Base-by-base conservation (phyloP, 2,797 vertebrate species). In the Coracias cyanogaster region DNA sequence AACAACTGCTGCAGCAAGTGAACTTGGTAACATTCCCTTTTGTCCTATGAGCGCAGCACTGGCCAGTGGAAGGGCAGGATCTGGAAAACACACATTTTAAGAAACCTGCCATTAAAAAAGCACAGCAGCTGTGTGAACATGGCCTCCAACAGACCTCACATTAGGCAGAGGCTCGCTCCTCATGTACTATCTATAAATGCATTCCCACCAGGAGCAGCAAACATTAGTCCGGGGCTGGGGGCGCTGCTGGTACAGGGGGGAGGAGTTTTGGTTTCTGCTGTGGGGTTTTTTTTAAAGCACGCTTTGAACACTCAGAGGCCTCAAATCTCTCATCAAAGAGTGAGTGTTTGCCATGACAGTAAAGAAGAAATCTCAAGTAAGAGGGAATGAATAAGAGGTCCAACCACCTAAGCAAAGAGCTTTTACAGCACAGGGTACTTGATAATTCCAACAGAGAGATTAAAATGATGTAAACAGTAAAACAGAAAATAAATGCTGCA, bases 151-250 rank as follows among this genome's bases (percentile, higher is more conserved):
- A 85, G 43, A 76, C 71, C 49, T 70, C 78, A 48, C 86, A n/a
- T 12, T 43, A 82, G 92, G 57, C 46, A 82, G 60, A 95, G 94
- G 49, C 77, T 93, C 21, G 15, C 33, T 96, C 45, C 26, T 89
- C 57, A 51, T 3, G 29, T 28, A 70, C 35, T 19, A 48, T 10
- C 52, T 45, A 29, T 0, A 74, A 86, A 48, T 3, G 14, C 45
- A 60, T 37, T 73, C 71, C 49, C 51, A 67, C 3, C 45, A 76
- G 71, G 25, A 83, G 69, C 52, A 91, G 51, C 79, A 91, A 71
- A 48, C 26, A 41, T 18, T 6, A 52, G 79, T 43, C 14, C 48
- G 33, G 35, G 41, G 70, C 16, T 41, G 35, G 69, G 25, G 66
- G 28, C 17, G 45, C 4, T 2, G 16, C 51, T 2, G 29, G 45